Base-by-base conservation (phyloP, 2,888 invertebrate species). In the Patella pellucida region DNA sequence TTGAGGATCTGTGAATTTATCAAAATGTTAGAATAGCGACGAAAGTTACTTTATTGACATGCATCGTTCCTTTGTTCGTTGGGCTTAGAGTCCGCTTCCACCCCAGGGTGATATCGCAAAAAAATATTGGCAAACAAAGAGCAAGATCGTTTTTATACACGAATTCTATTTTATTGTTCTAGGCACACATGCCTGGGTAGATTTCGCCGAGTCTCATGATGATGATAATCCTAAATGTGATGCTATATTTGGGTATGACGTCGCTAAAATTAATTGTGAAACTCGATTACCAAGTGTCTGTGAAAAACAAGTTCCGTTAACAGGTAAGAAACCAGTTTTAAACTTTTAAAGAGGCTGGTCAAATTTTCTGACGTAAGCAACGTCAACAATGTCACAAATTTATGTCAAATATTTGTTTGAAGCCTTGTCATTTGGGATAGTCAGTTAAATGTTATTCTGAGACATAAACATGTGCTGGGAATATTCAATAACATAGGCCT, bases 111-210 rank as follows among this genome's bases (percentile, higher is more conserved):
- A 7, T 50, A 16, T 52, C n/a, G 23, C 51, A 12, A 52, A 70
- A 50, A 50, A n/a, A 69, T 27, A 16, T 51, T 56, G 3, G 56
- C 16, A 56, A 1, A 3, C 56, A 56, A n/a, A 56, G 16, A n/a
- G 56, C 16, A 1, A 1, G 2, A 2, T 2, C 56, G 2, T n/a
- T 56, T 56, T 16, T 56, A n/a, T 56, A n/a, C n/a, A 56, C 2
- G 16, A 19, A 19, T 62, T 9, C 5, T 68, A 1, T 27, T 68
- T 15, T 52, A 51, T n/a, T 19, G n/a, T 71, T 71, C 51, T 19
- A 71, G 71, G 51, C 0, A 71, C 71, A 5, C 23, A 52, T 15
- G 71, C 19, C 3, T 71, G 71, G 71, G 71, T 71, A 52, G 71
- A 71, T n/a, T 50, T 9, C 3, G 14, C 50, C 11, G 50, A 41